Percentiles rank a stretch among this genome's conserved stretches.
Evolutionary conservation across 2,888 invertebrate species (phyloP).

Genomic region (Cephus spinipes): DNA sequence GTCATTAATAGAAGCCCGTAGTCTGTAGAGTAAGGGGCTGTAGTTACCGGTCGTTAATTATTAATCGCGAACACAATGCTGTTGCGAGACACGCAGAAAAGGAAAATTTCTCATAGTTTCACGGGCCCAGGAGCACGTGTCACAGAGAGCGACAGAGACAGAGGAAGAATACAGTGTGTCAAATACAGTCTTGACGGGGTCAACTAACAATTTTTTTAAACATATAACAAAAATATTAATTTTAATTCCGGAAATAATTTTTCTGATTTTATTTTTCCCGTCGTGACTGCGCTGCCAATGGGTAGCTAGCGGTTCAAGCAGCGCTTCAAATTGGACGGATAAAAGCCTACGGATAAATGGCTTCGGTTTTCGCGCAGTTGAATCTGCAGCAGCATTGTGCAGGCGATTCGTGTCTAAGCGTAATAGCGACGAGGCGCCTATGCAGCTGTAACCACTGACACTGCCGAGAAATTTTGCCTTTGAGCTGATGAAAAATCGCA

Average conservation of each 20-base stretch:
- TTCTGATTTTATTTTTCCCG: not conserved
- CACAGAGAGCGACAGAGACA: not conserved
- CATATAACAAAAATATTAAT: too few species aligned
- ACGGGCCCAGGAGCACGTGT: not conserved
- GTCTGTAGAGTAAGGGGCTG: not conserved
- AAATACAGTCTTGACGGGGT: not conserved
- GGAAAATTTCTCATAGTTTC: not conserved
- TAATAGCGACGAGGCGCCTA: not conserved
- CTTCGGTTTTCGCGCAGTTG: not conserved
- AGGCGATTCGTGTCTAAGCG: not conserved
- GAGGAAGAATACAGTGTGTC: not conserved
- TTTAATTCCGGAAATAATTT: too few species aligned
- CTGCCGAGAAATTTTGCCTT: not conserved
- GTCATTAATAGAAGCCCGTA: not conserved
- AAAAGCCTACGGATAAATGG: not conserved
- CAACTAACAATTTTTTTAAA: not conserved
- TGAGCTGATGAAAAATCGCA: not conserved
- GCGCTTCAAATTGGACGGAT: not conserved
- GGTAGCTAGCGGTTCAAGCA: not conserved
- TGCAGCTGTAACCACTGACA: not conserved
- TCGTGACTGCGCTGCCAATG: not conserved
- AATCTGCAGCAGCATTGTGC: not conserved
- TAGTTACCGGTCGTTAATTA: not conserved
- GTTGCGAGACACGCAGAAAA: not conserved
- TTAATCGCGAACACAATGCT: not conserved